These are phyloP conservation scores for Anabas testudineus DNA, from an alignment of 2,797 vertebrate genomes.

Conservation along the genomic window DNA sequence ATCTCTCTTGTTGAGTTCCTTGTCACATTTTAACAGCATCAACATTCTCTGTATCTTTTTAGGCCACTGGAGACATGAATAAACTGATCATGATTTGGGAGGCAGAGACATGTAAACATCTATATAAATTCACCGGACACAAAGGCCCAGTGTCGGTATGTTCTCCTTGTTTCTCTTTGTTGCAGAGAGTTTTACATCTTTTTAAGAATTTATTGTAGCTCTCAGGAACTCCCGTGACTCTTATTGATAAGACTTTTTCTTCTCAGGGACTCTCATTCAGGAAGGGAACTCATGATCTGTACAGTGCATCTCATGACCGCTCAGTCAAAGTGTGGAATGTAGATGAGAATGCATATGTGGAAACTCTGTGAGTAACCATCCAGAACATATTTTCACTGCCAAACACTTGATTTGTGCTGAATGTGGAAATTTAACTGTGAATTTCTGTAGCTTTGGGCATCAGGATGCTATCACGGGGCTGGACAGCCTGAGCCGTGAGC, in stretches of 20 bases:
- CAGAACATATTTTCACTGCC: not conserved
- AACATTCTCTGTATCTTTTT: not conserved
- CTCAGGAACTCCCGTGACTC: not conserved
- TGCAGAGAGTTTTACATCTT: not conserved
- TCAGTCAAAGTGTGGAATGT: constrained; percentile 97
- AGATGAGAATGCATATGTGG: constrained; percentile 94
- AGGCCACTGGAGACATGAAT: constrained; percentile 95
- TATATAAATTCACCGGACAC: constrained; percentile 94
- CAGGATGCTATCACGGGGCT: constrained; percentile 93
- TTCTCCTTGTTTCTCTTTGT: not conserved
- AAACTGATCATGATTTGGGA: constrained; percentile 98
- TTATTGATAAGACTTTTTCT: not conserved
- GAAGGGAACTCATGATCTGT: constrained; percentile 92
- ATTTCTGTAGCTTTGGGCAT: constrained; percentile 89
- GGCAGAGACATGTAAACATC: constrained; percentile 87
- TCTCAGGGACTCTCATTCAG: constrained; percentile 93
- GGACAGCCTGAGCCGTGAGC: constrained; percentile 92
- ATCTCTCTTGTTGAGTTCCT: not conserved
- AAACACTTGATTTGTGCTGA: not conserved
- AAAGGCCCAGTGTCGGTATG: constrained; percentile 92
- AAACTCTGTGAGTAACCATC: constrained; percentile 91
- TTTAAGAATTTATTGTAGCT: too few species aligned
- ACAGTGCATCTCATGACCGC: constrained; percentile 95
- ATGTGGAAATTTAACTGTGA: not conserved
- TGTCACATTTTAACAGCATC: not conserved